Evolutionary conservation across 2,113 vertebrate species (phyloP).

Genomic region (Scalopus aquaticus): DNA sequence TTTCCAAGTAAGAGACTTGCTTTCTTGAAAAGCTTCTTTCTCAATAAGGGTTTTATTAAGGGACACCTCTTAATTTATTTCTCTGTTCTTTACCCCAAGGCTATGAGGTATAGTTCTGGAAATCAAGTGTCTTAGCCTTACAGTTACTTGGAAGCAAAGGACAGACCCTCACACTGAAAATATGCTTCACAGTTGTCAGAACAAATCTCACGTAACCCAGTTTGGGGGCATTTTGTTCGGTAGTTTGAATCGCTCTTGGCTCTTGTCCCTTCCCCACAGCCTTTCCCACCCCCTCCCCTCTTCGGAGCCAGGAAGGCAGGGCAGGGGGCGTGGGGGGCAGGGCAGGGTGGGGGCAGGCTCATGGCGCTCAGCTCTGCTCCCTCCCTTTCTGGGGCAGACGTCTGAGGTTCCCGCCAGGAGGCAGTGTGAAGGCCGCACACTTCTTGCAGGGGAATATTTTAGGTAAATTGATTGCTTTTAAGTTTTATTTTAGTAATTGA

Average conservation of each 20-base stretch:
- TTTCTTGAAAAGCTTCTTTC: background rate
- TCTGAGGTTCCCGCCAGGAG: background rate
- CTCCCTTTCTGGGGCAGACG: background rate
- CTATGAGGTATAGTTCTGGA: background rate
- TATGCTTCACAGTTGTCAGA: background rate
- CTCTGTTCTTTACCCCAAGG: background rate
- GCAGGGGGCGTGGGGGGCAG: no score
- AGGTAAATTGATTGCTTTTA: background rate
- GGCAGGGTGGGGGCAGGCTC: no score
- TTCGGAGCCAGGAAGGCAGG: background rate
- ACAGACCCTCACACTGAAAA: background rate
- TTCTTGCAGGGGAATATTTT: background rate
- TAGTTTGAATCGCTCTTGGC: background rate
- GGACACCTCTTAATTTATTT: background rate
- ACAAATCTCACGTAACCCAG: background rate
- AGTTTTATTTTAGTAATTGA: background rate
- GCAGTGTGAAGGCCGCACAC: background rate
- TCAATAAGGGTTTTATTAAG: slow-evolving; percentile 7
- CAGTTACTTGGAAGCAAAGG: background rate
- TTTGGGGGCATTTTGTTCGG: background rate
- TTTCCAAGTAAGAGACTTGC: background rate
- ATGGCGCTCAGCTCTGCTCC: rapidly evolving
- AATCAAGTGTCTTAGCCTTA: background rate
- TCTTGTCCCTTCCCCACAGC: background rate
- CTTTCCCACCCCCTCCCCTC: background rate